Conservation (phyloP, 2,113 vertebrate species). For the Rattus rattus region DNA sequence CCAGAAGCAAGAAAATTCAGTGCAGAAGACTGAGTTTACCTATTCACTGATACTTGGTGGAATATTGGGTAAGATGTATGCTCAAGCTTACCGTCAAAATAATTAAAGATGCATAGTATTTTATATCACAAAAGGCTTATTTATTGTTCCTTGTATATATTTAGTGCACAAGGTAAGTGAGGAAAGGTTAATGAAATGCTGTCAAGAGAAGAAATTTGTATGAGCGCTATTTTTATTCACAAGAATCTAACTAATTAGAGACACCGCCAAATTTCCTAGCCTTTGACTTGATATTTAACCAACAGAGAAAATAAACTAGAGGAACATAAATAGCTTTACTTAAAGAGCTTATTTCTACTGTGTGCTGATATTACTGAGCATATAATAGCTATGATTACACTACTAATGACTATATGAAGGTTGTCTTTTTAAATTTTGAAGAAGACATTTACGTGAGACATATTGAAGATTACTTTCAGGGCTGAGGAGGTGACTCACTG, state of each 20-base stretch:
- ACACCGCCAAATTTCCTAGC: neutral
- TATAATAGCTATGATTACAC: neutral
- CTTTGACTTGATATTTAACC: slow-evolving; percentile 6
- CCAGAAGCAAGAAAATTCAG: neutral
- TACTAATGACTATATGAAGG: neutral
- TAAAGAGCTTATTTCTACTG: neutral
- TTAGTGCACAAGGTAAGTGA: neutral
- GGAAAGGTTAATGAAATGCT: slow-evolving; percentile 22
- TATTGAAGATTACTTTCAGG: neutral
- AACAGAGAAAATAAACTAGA: neutral
- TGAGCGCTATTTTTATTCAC: neutral
- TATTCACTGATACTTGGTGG: neutral
- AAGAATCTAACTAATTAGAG: slow-evolving; percentile 37
- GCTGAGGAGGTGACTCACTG: neutral
- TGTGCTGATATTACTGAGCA: neutral
- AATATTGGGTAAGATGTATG: neutral
- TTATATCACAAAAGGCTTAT: neutral
- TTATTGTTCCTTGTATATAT: neutral
- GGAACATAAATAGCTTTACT: neutral
- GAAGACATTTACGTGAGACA: neutral
- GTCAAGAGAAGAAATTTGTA: neutral
- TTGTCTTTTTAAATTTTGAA: neutral
- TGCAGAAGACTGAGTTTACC: neutral
- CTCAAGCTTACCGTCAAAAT: neutral
- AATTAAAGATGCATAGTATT: slow-evolving; percentile 1